A percentile compares a stretch with the other conserved stretches of the same genome.
These are phyloP conservation scores for Bombus turneri DNA, from an alignment of 1,140 invertebrate species.

Conservation along the genomic window DNA sequence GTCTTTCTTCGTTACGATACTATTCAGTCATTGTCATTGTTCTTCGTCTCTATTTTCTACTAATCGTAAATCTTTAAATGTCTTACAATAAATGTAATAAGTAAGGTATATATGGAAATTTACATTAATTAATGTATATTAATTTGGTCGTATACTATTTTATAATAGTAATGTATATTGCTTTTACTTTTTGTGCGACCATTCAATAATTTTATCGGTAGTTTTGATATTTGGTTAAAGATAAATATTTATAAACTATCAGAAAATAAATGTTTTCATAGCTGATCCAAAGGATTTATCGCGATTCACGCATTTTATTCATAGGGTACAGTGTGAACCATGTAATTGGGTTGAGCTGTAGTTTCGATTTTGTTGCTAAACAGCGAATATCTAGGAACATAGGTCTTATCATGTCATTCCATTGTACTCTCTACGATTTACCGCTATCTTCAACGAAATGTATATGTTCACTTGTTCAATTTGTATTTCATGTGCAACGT, in stretches of 20 bases:
- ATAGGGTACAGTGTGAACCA: too few relatives aligned
- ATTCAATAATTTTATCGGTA: background rate
- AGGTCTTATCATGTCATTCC: too few relatives aligned
- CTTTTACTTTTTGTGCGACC: background rate
- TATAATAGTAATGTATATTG: background rate
- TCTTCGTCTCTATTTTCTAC: background rate
- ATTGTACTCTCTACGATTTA: too few relatives aligned
- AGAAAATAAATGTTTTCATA: background rate
- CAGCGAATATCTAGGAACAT: too few relatives aligned
- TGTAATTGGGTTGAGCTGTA: too few relatives aligned
- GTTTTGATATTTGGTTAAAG: background rate
- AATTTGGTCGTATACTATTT: background rate
- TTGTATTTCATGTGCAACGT: background rate
- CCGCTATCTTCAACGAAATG: too few relatives aligned
- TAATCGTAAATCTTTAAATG: background rate
- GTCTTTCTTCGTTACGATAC: too few relatives aligned
- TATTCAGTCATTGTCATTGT: background rate
- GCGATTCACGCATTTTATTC: too few relatives aligned
- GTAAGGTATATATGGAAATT: too few relatives aligned
- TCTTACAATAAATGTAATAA: background rate
- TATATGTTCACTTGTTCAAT: too few relatives aligned
- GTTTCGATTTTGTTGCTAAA: too few relatives aligned
- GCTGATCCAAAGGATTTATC: too few relatives aligned
- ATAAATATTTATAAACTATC: background rate
- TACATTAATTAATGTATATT: background rate